Evolutionary conservation across 2,888 invertebrate genomes (phyloP), one percentile per base, ranked within the genome.

Genomic region (Venusia cambrica): DNA sequence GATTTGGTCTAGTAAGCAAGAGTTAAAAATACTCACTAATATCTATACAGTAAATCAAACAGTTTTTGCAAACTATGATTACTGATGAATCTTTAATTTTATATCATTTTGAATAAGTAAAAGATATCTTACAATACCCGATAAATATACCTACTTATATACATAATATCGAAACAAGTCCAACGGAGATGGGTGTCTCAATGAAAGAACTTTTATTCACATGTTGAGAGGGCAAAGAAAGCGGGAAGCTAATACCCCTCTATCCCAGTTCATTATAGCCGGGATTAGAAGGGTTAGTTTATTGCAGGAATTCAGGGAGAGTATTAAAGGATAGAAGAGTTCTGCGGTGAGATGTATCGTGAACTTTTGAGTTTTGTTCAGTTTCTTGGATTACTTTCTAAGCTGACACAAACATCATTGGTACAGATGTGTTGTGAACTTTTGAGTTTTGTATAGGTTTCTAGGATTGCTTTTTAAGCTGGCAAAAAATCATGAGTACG

Each of bases 201-300:
- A 26, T 34, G 8, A 36, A 24, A 25, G 1, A 32, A 37, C 16
- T 20, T 16, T 5, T 10, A 12, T 22, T 22, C 33, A 19, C 15
- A 25, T 21, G 18, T 37, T 17, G 10, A 11, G 22, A 38, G 15
- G 19, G 22, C 43, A 41, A 48, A 50, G 50, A 41, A 47, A 48
- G 41, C 27, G 42, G 41, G 38, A 26, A 26, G 39, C 53, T 67
- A 69, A 69, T 68, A 65, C 50, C 59, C 62, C 20, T 18, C 34
- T 57, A 55, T 48, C 62, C 43, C 52, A 54, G 67, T 74, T 79
- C 76, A 78, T 79, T 78, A 80, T 70, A 63, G 55, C 54, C 57
- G 52, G 77, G 74, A 73, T 78, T 76, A 77, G 60, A 73, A 73
- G 75, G 74, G 73, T 73, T 72, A 64, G 56, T 58, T 71, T 63